Evolutionary conservation across 2,888 invertebrate species (phyloP), one percentile per base, ranked within the genome.

Genomic region (Acleris literana): DNA sequence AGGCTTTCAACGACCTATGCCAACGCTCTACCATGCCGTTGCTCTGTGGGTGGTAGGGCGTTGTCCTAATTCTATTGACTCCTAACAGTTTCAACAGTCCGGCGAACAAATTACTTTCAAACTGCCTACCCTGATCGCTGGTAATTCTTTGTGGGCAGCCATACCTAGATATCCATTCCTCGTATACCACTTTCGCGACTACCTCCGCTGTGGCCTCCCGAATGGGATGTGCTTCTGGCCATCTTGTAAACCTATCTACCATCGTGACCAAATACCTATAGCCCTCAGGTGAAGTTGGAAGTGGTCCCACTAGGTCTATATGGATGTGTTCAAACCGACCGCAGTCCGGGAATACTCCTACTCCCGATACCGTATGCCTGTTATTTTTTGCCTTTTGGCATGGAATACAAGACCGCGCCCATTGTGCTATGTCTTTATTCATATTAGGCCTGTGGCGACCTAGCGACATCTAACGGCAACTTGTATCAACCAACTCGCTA

Each of bases 141-240:
- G 60, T 60, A 1, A 52, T 11, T 20, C 7, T 51, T 3, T 18
- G 11, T 5, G 59, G 59, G 17, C 48, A 29, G 9, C 59, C 51
- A 49, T 17, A 58, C 7, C 58, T 49, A 5, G 43, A 44, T 7
- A 74, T 67, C 72, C 73, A 74, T 1, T 33, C 53, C 20, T 70
- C 66, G 60, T 71, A 72, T 9, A 74, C 29, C 2, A 48, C 54
- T 53, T 64, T 69, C 1, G 75, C 70, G 7, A 74, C 69, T 3
- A 55, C 68, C 9, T 73, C 70, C 1, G 71, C 73, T 9, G 69
- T 64, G 18, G 71, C 72, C 11, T 72, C 71, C 29, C 51, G n/a
- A 4, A 72, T 55, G 1, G 74, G 72, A 51, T 69, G 55, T 1
- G 71, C 76, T 63, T 76, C 74, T 1, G 75, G 74, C 76, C 77